Percentiles rank a stretch among this genome's conserved stretches.
Conservation (phyloP, 2,113 vertebrate genomes). For the Willisornis vidua region DNA sequence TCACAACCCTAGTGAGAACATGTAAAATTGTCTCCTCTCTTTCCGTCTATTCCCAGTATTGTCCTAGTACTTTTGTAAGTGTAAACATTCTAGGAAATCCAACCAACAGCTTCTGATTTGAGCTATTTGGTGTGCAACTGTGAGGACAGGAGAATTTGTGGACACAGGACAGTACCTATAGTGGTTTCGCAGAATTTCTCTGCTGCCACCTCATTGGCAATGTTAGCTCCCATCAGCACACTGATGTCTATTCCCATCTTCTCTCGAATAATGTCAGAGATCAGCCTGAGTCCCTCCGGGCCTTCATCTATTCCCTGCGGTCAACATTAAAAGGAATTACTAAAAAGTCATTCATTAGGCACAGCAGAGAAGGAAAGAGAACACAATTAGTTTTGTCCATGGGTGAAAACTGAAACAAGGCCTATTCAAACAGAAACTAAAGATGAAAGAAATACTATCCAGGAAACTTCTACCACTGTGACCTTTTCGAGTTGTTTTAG, state of each 20-base stretch:
- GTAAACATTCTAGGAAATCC: background rate
- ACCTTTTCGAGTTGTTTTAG: background rate
- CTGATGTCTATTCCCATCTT: conserved; percentile 93
- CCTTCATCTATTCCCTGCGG: conserved; percentile 89
- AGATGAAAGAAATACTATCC: background rate
- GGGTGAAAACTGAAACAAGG: background rate
- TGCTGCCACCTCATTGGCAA: conserved; percentile 90
- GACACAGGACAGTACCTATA: conserved; percentile 79
- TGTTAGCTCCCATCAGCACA: conserved; percentile 94
- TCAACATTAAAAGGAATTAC: conserved; percentile 21
- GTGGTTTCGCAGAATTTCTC: conserved; percentile 95
- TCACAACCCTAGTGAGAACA: background rate
- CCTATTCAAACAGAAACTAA: background rate
- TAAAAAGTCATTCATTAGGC: background rate
- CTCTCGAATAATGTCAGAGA: conserved; percentile 93
- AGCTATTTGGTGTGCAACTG: background rate
- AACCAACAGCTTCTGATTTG: background rate
- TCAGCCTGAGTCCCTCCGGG: conserved; percentile 87
- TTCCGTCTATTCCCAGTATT: background rate
- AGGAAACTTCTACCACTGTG: background rate
- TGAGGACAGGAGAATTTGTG: background rate
- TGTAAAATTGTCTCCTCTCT: background rate
- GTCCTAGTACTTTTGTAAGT: background rate
- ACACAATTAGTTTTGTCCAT: background rate
- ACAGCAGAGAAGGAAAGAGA: background rate